phyloP scores from a whole-genome alignment of 2,113 vertebrate species.

The Cepphus grylle region DNA sequence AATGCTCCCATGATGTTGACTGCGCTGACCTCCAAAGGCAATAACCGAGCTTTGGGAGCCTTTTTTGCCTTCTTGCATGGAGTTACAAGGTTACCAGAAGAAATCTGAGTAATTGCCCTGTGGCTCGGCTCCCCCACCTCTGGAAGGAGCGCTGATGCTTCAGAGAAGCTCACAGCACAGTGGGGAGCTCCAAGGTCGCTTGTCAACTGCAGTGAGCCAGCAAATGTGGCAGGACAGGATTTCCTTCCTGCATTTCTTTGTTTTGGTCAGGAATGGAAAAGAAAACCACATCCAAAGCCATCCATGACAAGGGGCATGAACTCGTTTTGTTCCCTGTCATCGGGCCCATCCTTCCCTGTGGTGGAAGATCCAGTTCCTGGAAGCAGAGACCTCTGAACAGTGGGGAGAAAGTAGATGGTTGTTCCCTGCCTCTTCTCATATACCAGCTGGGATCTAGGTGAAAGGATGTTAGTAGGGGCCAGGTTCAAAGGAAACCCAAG shows the following conservation, averaged over 20 bases:
- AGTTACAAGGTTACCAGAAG: not conserved
- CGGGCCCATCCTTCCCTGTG: rapidly evolving
- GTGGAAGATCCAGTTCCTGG: not conserved
- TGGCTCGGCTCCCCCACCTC: not conserved
- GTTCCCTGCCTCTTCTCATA: not conserved
- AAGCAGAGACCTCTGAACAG: not conserved
- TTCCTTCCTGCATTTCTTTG: not conserved
- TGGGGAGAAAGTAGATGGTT: not conserved
- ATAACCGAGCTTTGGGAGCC: not conserved
- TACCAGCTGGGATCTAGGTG: not conserved
- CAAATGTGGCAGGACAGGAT: not conserved
- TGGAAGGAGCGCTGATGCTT: not conserved
- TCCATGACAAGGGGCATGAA: rapidly evolving
- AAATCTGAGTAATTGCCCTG: not conserved
- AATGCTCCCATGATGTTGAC: not conserved
- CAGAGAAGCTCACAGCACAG: not conserved
- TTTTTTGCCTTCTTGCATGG: not conserved
- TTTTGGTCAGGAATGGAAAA: not conserved
- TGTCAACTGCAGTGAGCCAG: not conserved
- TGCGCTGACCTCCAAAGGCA: not conserved
- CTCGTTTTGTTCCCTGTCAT: rapidly evolving
- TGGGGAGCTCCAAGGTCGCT: not conserved
- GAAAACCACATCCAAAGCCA: not conserved
- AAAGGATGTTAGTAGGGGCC: not conserved
- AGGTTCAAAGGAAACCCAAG: not conserved